Percentiles rank a stretch among this genome's conserved stretches.
Evolutionary conservation across 1,140 invertebrate genomes (phyloP).

Genomic region (Monomorium pharaonis): DNA sequence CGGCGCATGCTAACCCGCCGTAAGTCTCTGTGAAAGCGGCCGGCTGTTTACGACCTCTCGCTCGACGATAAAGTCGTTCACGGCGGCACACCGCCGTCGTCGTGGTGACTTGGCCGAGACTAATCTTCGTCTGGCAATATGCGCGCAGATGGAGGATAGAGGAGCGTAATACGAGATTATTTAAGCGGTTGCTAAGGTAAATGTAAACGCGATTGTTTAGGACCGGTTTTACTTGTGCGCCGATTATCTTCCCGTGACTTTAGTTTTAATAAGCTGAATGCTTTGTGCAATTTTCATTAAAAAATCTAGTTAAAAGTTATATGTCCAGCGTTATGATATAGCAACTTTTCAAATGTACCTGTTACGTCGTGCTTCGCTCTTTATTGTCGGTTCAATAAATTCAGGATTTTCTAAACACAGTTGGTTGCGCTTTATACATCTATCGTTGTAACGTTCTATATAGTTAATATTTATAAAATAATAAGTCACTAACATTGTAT

Average conservation of each 20-base stretch:
- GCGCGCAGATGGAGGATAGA: background rate
- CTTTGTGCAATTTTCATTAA: background rate
- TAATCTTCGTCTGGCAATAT: constrained; percentile 29
- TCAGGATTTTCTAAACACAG: background rate
- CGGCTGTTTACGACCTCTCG: constrained; percentile 53
- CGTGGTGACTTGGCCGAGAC: constrained; percentile 38
- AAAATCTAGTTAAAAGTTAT: constrained; percentile 7
- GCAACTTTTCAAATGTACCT: background rate
- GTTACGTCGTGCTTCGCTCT: background rate
- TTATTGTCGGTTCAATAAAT: background rate
- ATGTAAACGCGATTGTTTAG: constrained; percentile 24
- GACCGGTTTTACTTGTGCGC: background rate
- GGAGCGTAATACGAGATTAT: constrained; percentile 36
- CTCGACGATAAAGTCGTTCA: constrained; percentile 57
- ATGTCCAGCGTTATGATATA: background rate
- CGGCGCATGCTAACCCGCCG: background rate
- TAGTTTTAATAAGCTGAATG: background rate
- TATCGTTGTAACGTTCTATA: background rate
- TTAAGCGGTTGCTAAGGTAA: background rate
- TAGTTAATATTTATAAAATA: background rate
- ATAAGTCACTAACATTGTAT: background rate
- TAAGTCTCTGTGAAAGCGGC: constrained; percentile 52
- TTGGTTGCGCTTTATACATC: background rate
- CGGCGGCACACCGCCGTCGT: background rate
- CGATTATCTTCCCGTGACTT: background rate